Evolutionary conservation across 1,140 invertebrate genomes (phyloP).

Genomic region (Drosophila kohkoa): DNA sequence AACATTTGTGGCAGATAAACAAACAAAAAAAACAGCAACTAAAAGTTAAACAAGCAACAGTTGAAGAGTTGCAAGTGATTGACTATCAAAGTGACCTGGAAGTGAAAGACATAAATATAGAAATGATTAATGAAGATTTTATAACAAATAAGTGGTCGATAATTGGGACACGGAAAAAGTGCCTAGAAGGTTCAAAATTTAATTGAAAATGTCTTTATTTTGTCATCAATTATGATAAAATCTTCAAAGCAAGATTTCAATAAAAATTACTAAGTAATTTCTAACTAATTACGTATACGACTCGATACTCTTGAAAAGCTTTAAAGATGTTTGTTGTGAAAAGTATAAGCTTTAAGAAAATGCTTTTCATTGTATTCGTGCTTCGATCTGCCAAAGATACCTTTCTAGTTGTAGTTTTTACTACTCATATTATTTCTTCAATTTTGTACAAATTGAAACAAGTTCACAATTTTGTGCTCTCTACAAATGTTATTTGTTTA

Average conservation of each 20-base stretch:
- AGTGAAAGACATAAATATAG: too few relatives aligned
- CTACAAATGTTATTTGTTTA: slow-evolving; percentile 74
- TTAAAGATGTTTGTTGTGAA: too few relatives aligned
- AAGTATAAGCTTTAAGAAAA: not conserved
- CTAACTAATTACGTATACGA: slow-evolving; percentile 23
- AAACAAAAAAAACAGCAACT: slow-evolving; percentile 23
- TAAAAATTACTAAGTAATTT: too few relatives aligned
- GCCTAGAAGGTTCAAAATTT: too few relatives aligned
- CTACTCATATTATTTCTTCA: slow-evolving; percentile 8
- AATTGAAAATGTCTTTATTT: too few relatives aligned
- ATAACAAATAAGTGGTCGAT: too few relatives aligned
- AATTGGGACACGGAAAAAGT: too few relatives aligned
- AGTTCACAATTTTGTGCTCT: slow-evolving; percentile 53
- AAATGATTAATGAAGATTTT: too few relatives aligned
- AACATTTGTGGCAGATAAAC: slow-evolving; percentile 52
- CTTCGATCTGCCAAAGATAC: not conserved
- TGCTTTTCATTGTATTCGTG: slow-evolving; percentile 5
- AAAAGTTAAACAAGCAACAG: slow-evolving; percentile 29
- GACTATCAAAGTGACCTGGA: not conserved
- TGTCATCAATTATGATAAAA: too few relatives aligned
- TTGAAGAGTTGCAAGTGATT: not conserved
- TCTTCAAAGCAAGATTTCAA: too few relatives aligned
- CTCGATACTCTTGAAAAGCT: slow-evolving; percentile 6
- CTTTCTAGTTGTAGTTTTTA: slow-evolving; percentile 18
- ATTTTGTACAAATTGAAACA: slow-evolving; percentile 29